Percentiles rank a stretch among this genome's conserved stretches.
phyloP scores from a whole-genome alignment of 2,888 invertebrate species.

The Epiblema foenella region DNA sequence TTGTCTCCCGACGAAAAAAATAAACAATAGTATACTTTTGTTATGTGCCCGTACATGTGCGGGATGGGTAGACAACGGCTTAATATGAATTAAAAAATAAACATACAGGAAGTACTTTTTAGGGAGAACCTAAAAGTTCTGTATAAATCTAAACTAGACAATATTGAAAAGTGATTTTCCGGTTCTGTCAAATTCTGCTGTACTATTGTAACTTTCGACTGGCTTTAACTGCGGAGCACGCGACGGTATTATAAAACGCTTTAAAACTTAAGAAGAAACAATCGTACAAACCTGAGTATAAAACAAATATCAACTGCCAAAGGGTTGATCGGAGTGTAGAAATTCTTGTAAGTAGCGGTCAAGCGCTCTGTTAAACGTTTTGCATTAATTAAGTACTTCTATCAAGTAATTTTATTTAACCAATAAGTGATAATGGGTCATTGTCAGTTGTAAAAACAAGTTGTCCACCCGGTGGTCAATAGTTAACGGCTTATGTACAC shows the following conservation, averaged over 20 bases:
- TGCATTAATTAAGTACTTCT: background rate
- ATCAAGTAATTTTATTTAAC: too few species aligned
- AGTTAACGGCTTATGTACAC: too few species aligned
- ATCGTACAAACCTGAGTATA: conserved; percentile 16
- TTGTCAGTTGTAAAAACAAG: too few species aligned
- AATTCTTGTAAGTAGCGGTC: conserved; percentile 1
- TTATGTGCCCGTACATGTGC: too few species aligned
- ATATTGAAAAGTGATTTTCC: background rate
- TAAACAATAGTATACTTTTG: too few species aligned
- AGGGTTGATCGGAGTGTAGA: background rate
- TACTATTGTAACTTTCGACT: background rate
- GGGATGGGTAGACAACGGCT: too few species aligned
- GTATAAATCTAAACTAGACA: background rate
- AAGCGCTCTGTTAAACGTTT: background rate
- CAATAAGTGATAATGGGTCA: too few species aligned
- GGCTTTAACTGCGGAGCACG: conserved; percentile 21
- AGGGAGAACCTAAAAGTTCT: background rate
- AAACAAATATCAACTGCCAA: conserved; percentile 18
- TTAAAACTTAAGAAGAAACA: conserved; percentile 14
- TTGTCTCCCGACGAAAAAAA: too few species aligned
- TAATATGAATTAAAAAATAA: too few species aligned
- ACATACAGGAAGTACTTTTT: background rate
- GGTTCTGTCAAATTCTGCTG: background rate
- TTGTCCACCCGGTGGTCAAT: too few species aligned
- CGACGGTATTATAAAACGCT: conserved; percentile 13